Evolutionary conservation across 2,888 invertebrate species (phyloP), one percentile per base, ranked within the genome.

Genomic region (Megamerina dolium): DNA sequence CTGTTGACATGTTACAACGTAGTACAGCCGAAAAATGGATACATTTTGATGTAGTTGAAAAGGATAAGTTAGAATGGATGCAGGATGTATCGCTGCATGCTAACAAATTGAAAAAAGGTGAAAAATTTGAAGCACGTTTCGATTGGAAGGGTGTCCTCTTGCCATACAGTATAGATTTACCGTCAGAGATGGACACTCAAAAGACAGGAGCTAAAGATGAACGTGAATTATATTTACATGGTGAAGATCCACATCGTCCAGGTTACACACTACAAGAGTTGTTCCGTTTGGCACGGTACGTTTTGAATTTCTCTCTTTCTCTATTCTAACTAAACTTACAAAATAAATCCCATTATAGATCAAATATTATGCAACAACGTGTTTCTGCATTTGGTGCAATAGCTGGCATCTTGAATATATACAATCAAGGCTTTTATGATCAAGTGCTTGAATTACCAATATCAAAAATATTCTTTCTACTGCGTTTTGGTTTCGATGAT

Each of bases 221-320:
- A 4, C 66, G 79, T 19, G 83, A 81, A 30, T 75, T 96, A 13
- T 92, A 91, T 69, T 88, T 95, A 68, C 96, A 96, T 70, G 94
- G 94, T 0, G 87, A 90, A 52, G 95, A 96, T 66, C 86, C 92
- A 6, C 85, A 84, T 48, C 76, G 91, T 48, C 88, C 95, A 3
- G 95, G 95, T 1, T 96, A 95, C 68, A 83, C 91, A 0, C 67
- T 96, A 10, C 86, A 87, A 53, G 96, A 96, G 72, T 68, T 95
- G 1, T 82, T 94, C 57, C 83, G 87, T 49, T 72, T 95, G 2
- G 81, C 84, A 23, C 74, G 83, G 59, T 75, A 56, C 9, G 42
- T 30, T 23, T 23, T 23, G 23, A 23, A 23, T 23, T 23, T 8
- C 23, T 23, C 19, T 33, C 31, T 14, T 37, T 23, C 1, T 33